phyloP scores from a whole-genome alignment of 2,888 invertebrate species.

The Acrobasis consociella region DNA sequence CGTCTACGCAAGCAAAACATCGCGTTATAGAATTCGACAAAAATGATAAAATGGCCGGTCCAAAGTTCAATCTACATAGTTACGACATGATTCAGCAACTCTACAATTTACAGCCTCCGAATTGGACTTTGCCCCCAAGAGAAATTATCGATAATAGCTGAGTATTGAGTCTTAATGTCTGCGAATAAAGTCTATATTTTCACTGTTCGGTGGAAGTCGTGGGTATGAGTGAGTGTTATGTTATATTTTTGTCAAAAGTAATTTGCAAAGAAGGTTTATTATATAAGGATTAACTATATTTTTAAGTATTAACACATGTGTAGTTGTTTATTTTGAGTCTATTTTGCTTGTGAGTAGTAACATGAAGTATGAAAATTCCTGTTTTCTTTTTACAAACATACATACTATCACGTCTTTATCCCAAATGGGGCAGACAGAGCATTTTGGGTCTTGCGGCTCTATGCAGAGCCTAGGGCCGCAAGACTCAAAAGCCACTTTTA shows the following conservation, averaged over 20 bases:
- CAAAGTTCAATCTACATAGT: slow-evolving; percentile 11
- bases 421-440: too few species aligned
- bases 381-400: neutral
- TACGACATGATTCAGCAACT: slow-evolving; percentile 12
- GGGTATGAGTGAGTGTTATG: neutral
- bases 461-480: too few species aligned
- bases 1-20: slow-evolving; percentile 1
- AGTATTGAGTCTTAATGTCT: neutral
- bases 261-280: neutral
- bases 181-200: slow-evolving; percentile 1
- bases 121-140: slow-evolving; percentile 18
- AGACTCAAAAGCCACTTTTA: too few species aligned
- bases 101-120: neutral
- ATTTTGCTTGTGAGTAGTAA: neutral
- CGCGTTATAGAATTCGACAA: neutral
- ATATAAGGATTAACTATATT: neutral
- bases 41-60: slow-evolving; percentile 1
- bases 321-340: neutral
- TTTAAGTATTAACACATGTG: neutral
- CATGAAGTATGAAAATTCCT: neutral
- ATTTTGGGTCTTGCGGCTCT: too few species aligned
- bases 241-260: neutral
- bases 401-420: too few species aligned
- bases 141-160: neutral
- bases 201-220: neutral